Evolutionary conservation across 2,888 invertebrate genomes (phyloP).

Genomic region (Agelastica alni): DNA sequence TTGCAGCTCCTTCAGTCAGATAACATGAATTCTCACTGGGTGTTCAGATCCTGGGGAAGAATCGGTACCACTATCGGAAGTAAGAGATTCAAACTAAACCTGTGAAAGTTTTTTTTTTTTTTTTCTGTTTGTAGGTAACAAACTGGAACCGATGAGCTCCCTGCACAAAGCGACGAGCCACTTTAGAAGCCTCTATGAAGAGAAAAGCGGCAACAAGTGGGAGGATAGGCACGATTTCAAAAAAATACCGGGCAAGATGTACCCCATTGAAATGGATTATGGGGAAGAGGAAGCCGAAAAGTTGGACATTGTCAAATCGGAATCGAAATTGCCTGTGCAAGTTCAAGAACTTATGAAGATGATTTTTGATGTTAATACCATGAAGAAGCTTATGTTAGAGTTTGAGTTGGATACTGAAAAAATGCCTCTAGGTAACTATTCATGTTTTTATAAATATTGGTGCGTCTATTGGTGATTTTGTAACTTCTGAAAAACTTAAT

Average conservation of each 20-base stretch:
- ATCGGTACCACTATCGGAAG: constrained; percentile 93
- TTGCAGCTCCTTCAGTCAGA: constrained; percentile 86
- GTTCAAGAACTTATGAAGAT: constrained; percentile 83
- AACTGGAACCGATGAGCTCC: constrained; percentile 39
- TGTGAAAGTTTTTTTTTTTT: not conserved
- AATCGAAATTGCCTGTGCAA: constrained; percentile 72
- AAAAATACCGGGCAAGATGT: constrained; percentile 69
- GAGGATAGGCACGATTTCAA: constrained; percentile 66
- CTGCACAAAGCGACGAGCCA: constrained; percentile 63
- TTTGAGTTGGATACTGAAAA: constrained; percentile 96
- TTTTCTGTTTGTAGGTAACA: constrained; percentile 32
- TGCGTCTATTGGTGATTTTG: too few species aligned
- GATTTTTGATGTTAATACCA: constrained; percentile 88
- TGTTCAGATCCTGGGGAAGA: constrained; percentile 85
- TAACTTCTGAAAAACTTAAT: too few species aligned
- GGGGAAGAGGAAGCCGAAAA: constrained; percentile 56
- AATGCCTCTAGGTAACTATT: constrained; percentile 88
- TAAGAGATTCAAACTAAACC: constrained; percentile 36
- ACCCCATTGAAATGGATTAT: constrained; percentile 90
- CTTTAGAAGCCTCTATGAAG: constrained; percentile 65
- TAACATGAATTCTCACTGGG: constrained; percentile 61
- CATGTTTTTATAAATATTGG: too few species aligned
- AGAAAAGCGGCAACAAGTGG: constrained; percentile 88
- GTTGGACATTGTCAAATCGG: constrained; percentile 55
- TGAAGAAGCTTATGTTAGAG: constrained; percentile 92